Base-by-base conservation (phyloP, 2,888 invertebrate species). In the Oligia latruncula region DNA sequence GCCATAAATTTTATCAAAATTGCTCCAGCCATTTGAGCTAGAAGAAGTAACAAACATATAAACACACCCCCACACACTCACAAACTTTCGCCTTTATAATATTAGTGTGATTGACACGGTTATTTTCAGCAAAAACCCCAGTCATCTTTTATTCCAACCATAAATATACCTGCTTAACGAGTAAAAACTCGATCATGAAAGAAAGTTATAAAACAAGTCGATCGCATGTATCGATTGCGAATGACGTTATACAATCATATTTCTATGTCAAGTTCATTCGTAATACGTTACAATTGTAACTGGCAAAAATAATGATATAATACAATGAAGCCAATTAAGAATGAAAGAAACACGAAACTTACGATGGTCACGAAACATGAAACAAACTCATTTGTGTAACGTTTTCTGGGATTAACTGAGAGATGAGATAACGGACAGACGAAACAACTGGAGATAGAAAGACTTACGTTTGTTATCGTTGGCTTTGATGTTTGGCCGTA, bases 191-290 rank as follows among this genome's bases (percentile, higher is more conserved):
- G 78, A 66, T 83, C 64, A 55, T 71, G 78, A 75, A 88, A 83
- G 77, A 80, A 76, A 79, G 84, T 84, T 71, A 81, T 78, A 67
- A 46, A 87, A 81, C 77, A 40, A 65, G 40, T 75, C 23, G 58
- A n/a, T 74, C 43, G 55, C 60, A 72, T 73, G n/a, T 55, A 78
- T 71, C 64, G 73, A 77, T 81, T 77, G n/a, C 71, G 60, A 68
- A 43, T 17, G 17, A 67, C 60, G 65, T 81, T 83, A 83, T 70
- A 66, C 17, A 79, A 83, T 62, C 40, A 60, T n/a, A 78, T 78
- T 82, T 85, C 83, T 82, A 86, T 91, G 92, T 91, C 92, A 92
- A 92, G 91, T 87, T 91, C 91, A 49, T 15, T 5, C 9, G 23
- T 20, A 55, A 89, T 81, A 74, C 43, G 81, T n/a, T 73, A 71